Evolutionary conservation across 2,113 vertebrate species (phyloP), one percentile per base, ranked within the genome.

Genomic region (Hemichromis elongatus): DNA sequence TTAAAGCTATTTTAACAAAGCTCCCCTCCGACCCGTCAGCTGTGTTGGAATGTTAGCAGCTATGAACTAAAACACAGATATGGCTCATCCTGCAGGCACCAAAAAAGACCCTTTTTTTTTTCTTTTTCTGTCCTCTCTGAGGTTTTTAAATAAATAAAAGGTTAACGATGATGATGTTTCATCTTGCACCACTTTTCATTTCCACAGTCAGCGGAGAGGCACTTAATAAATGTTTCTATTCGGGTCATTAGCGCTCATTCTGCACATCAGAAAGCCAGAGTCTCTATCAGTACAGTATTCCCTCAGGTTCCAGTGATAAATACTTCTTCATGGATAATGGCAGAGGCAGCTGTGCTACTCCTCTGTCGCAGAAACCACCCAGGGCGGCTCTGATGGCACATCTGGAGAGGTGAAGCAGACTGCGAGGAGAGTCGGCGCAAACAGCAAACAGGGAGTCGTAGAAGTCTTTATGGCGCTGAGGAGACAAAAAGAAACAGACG

Each of bases 271-370:
- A 52, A 30, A 10, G 30, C 45, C 61, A 30, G 75, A 3, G 45
- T 70, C 6, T 63, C 47, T 33, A 11, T 95, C 90, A 96, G 90
- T 95, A 96, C 53, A 96, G 97, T 77, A 98, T 88, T 47, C 99
- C 98, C 89, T 97, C 97, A 10, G 99, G 98, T 59, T 98, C 97
- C 92, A 99, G 94, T 37, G 98, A 95, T 89, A 99, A 55, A 87
- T 99, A 99, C 81, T 94, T 97, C 94, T 98, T 97, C 89, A 99
- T 83, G 13, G 93, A 77, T 6, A 57, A 3, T 1, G 99, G 98
- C 79, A 99, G 95, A 80, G 95, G 93, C 80, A 99, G 97, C 77
- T 93, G 86, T 18, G 96, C 89, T 18, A 98, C 94, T 5, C 89
- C 95, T 50, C 8, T 90, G 81, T 99, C 96, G 86, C 97, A 98